Percentiles rank a stretch among this genome's conserved stretches.
phyloP scores from a whole-genome alignment of 2,888 invertebrate species.

The Tricholauxania praeusta region DNA sequence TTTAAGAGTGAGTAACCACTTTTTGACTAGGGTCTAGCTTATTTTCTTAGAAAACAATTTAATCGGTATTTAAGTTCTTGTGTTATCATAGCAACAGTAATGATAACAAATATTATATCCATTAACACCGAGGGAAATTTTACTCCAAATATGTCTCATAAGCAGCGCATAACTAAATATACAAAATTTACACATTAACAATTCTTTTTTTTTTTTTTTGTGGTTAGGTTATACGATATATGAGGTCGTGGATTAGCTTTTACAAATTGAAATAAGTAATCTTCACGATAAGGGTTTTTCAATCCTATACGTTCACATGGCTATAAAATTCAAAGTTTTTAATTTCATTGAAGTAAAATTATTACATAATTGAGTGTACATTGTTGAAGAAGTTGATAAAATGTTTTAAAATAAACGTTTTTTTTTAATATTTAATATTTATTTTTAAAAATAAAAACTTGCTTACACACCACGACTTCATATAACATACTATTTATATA shows the following conservation, averaged over 20 bases:
- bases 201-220: neutral
- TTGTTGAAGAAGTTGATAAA: constrained; percentile 19
- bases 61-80: no score
- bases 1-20: no score
- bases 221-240: constrained; percentile 47
- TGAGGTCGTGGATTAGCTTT: constrained; percentile 61
- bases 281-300: no score
- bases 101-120: constrained; percentile 1
- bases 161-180: constrained; percentile 36
- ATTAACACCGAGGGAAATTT: constrained; percentile 26
- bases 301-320: no score
- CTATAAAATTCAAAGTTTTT: no score
- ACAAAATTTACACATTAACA: constrained; percentile 27
- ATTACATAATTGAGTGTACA: constrained; percentile 29
- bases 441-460: constrained; percentile 38
- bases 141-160: constrained; percentile 39
- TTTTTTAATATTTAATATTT: no score
- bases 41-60: no score
- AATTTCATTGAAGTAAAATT: no score
- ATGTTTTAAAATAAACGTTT: neutral
- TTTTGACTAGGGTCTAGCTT: no score
- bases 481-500: constrained; percentile 58
- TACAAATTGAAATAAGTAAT: no score
- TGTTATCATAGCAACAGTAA: neutral
- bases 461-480: constrained; percentile 63